phyloP scores from a whole-genome alignment of 2,113 vertebrate genomes.

The Poecile atricapillus region DNA sequence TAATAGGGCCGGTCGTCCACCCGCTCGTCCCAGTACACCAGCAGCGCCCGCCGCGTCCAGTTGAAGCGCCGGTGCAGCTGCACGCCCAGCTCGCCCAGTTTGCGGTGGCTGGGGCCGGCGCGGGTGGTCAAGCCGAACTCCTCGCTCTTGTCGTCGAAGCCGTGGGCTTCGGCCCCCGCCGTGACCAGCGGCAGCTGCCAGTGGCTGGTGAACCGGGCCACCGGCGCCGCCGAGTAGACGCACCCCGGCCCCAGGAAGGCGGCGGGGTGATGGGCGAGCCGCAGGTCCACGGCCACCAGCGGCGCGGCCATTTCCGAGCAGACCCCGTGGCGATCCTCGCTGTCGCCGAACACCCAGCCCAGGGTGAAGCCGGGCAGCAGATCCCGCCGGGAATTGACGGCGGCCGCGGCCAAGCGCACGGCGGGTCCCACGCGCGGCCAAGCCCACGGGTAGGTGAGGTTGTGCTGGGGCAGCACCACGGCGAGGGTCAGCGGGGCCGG shows the following conservation, averaged over 20 bases:
- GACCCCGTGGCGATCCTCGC: slow-evolving; percentile 78
- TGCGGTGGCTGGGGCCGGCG: slow-evolving; percentile 86
- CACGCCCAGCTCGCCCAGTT: slow-evolving; percentile 84
- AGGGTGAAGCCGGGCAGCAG: slow-evolving; percentile 75
- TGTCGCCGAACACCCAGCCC: slow-evolving; percentile 77
- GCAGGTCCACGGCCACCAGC: slow-evolving; percentile 85
- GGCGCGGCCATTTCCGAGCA: slow-evolving; percentile 89
- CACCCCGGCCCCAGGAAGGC: slow-evolving; percentile 90
- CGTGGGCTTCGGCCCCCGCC: slow-evolving; percentile 82
- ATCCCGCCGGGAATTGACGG: slow-evolving; percentile 67
- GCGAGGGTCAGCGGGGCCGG: slow-evolving; percentile 76
- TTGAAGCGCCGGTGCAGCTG: slow-evolving; percentile 82
- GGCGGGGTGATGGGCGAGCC: slow-evolving; percentile 76
- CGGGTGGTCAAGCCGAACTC: slow-evolving; percentile 83
- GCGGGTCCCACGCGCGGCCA: slow-evolving; percentile 90
- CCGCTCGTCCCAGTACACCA: slow-evolving; percentile 83
- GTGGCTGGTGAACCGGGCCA: slow-evolving; percentile 85
- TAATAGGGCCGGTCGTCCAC: slow-evolving; percentile 77
- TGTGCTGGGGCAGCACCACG: slow-evolving; percentile 83
- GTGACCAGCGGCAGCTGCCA: slow-evolving; percentile 90
- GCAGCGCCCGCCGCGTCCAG: slow-evolving; percentile 79
- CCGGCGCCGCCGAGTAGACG: slow-evolving; percentile 84
- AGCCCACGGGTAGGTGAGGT: slow-evolving; percentile 90
- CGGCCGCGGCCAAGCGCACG: slow-evolving; percentile 71
- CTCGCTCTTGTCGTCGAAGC: slow-evolving; percentile 71